phyloP scores from a whole-genome alignment of 2,113 vertebrate species.

The Centrocercus urophasianus region DNA sequence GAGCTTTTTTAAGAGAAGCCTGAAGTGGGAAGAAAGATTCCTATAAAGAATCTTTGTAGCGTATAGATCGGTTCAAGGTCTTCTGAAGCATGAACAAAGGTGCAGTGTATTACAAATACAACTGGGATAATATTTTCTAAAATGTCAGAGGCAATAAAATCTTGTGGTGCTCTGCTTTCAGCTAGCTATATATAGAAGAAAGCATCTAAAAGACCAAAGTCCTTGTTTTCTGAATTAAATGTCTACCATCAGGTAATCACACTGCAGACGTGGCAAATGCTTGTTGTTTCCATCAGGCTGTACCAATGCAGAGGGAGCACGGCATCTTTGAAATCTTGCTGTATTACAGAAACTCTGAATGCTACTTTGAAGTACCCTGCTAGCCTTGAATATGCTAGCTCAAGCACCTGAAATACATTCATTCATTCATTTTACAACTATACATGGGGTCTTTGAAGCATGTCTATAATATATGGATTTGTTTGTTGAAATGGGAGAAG shows the following conservation, averaged over 20 bases:
- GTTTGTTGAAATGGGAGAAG: conserved; percentile 12
- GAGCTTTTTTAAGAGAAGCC: background rate
- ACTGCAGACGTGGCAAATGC: conserved; percentile 13
- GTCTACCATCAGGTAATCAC: background rate
- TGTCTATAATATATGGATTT: conserved; percentile 4
- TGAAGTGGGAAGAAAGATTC: conserved; percentile 26
- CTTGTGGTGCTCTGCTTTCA: background rate
- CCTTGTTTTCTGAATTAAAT: background rate
- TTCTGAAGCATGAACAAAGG: background rate
- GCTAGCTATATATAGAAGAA: background rate
- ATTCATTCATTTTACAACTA: conserved; percentile 2
- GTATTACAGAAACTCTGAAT: background rate
- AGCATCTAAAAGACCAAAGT: background rate
- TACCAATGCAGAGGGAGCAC: fast-evolving
- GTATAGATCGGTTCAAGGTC: background rate
- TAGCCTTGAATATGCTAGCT: background rate
- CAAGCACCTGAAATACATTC: background rate
- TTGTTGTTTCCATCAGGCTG: background rate
- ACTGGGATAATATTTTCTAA: background rate
- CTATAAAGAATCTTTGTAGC: background rate
- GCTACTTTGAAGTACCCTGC: background rate
- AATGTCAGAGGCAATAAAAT: conserved; percentile 21
- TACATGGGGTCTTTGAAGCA: conserved; percentile 7
- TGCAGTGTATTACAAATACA: background rate
- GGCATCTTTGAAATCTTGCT: background rate